Conservation (phyloP, 1,140 invertebrate genomes). For the Nebria ingens region DNA sequence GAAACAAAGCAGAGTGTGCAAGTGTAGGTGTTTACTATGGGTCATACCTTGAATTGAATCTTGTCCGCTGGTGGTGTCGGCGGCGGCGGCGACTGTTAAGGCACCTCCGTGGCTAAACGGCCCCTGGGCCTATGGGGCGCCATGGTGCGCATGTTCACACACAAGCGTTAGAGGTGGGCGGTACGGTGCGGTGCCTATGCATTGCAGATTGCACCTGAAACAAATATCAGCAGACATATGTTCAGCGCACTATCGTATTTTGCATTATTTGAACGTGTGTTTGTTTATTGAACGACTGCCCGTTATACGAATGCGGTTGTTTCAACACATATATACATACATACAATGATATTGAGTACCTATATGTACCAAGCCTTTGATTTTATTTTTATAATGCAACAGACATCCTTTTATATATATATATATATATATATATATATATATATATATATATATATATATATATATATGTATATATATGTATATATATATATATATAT, state of each 20-base stretch:
- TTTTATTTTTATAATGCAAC: too few relatives aligned
- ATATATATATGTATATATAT: too few relatives aligned
- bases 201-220: neutral
- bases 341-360: too few relatives aligned
- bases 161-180: too few relatives aligned
- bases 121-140: neutral
- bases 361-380: too few relatives aligned
- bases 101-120: neutral
- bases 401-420: too few relatives aligned
- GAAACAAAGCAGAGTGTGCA: too few relatives aligned
- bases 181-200: neutral
- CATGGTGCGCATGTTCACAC: neutral
- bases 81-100: neutral
- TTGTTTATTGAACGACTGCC: neutral
- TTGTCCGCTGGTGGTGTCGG: neutral
- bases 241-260: neutral
- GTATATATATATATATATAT: too few relatives aligned
- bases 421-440: too few relatives aligned
- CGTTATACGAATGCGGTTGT: too few relatives aligned
- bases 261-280: neutral
- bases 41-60: neutral
- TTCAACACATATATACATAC: too few relatives aligned
- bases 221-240: neutral
- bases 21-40: neutral
- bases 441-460: too few relatives aligned